Conservation (phyloP, 2,888 invertebrate genomes). For the Nyleta sp. region DNA sequence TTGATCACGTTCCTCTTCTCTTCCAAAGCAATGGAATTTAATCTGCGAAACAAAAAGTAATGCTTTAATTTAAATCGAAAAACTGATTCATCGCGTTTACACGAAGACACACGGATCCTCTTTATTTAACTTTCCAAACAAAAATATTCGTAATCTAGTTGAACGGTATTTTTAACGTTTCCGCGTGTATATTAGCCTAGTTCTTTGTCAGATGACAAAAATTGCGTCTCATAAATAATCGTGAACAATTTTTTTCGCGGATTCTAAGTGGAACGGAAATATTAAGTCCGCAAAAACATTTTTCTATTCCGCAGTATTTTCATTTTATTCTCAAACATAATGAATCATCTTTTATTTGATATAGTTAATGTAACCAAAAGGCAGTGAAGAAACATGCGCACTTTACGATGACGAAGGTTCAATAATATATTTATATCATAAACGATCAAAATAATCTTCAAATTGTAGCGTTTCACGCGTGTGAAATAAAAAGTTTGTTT, state of each 20-base stretch:
- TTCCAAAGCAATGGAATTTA: constrained; percentile 87
- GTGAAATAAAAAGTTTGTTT: too few species aligned
- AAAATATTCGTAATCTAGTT: constrained; percentile 21
- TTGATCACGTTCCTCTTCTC: constrained; percentile 87
- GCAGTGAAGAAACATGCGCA: not conserved
- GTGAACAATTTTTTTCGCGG: constrained; percentile 3
- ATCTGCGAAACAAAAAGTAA: constrained; percentile 77
- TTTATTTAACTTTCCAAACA: not conserved
- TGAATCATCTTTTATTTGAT: constrained; percentile 23
- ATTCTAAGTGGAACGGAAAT: constrained; percentile 7
- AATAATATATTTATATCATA: constrained; percentile 25
- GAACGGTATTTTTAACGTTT: constrained; percentile 16
- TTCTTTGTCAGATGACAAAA: constrained; percentile 26
- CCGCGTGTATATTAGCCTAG: not conserved
- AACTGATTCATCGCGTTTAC: too few species aligned
- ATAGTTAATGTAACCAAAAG: constrained; percentile 9
- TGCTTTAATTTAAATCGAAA: too few species aligned
- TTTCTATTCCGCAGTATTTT: constrained; percentile 26
- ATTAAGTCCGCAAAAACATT: constrained; percentile 1
- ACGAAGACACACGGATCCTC: not conserved
- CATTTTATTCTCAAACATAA: constrained; percentile 2
- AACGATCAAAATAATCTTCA: constrained; percentile 3
- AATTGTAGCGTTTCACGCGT: too few species aligned
- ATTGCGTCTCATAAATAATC: constrained; percentile 4
- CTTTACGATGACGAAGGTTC: constrained; percentile 9